Evolutionary conservation across 2,797 vertebrate species (phyloP).

Genomic region (Arctocebus calabarensis): DNA sequence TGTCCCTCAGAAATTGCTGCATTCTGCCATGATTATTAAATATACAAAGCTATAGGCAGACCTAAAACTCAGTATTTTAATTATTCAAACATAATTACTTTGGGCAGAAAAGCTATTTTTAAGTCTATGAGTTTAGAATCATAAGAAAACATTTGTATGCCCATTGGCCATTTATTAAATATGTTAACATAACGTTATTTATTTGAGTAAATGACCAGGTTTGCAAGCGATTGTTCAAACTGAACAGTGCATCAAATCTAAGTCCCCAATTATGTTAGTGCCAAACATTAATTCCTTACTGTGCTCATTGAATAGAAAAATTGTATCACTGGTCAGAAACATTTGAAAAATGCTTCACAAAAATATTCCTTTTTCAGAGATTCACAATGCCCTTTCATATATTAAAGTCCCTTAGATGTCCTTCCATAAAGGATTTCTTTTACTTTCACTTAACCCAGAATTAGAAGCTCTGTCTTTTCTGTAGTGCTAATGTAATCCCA

Average conservation of each 20-base stretch:
- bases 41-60: neutral
- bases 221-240: neutral
- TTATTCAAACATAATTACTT: neutral
- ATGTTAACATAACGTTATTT: neutral
- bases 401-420: neutral
- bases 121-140: constrained; percentile 24
- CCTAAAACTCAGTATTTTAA: neutral
- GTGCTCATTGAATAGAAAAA: neutral
- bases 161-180: neutral
- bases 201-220: constrained; percentile 21
- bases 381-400: neutral
- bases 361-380: neutral
- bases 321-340: neutral
- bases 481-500: neutral
- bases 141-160: constrained; percentile 1
- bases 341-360: neutral
- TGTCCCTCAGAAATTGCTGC: neutral
- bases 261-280: neutral
- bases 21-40: neutral
- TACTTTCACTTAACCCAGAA: neutral
- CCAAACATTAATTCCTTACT: neutral
- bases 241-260: neutral
- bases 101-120: neutral
- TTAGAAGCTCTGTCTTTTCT: neutral
- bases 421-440: neutral